Percentiles rank a stretch among this genome's conserved stretches.
phyloP scores from a whole-genome alignment of 2,888 invertebrate genomes.

The Mechanitis messenoides region DNA sequence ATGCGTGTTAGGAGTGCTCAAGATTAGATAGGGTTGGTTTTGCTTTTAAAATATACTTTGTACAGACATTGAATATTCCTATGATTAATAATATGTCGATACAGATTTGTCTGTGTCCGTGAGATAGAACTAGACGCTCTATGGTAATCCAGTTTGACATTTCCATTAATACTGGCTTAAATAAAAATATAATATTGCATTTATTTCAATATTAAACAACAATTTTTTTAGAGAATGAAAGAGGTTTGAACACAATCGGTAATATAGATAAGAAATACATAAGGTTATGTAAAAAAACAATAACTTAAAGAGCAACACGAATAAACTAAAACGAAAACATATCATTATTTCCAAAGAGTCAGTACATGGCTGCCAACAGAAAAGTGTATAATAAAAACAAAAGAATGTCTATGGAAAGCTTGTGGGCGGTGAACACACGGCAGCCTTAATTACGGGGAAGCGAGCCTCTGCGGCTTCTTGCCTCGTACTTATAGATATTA shows the following conservation, averaged over 20 bases:
- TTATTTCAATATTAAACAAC: no score
- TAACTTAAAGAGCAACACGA: constrained; percentile 2
- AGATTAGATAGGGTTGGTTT: constrained; percentile 22
- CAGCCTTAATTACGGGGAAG: constrained; percentile 63
- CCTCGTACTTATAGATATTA: constrained; percentile 33
- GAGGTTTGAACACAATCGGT: background rate
- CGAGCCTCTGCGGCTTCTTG: constrained; percentile 43
- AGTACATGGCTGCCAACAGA: constrained; percentile 30
- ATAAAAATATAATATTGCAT: no score
- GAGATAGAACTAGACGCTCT: no score
- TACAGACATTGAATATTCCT: background rate
- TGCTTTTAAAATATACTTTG: background rate
- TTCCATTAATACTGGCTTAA: no score
- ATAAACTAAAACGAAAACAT: constrained; percentile 24
- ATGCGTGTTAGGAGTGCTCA: constrained; percentile 56
- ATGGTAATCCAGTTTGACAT: no score
- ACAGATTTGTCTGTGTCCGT: no score
- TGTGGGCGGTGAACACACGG: constrained; percentile 59
- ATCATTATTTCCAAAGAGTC: constrained; percentile 26
- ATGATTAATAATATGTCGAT: no score
- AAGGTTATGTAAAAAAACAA: constrained; percentile 2
- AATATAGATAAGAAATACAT: background rate
- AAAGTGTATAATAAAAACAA: constrained; percentile 33
- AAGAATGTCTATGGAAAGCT: constrained; percentile 41
- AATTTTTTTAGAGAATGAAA: background rate